Base-by-base conservation (phyloP, 2,797 vertebrate genomes). In the Iguana delicatissima region DNA sequence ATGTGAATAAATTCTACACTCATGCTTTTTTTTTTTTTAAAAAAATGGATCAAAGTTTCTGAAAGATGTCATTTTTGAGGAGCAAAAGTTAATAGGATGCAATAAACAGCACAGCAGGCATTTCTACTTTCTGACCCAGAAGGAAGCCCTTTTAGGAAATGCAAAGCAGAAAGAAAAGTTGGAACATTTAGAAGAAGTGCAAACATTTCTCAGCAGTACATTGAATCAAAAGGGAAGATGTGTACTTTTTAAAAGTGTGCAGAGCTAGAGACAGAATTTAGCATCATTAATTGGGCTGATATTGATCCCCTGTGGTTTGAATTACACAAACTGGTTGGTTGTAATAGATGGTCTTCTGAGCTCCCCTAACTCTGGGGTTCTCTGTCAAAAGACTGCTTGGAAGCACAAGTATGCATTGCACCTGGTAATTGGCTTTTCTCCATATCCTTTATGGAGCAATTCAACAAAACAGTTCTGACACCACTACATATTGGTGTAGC, bases 1-100 rank as follows among this genome's bases (percentile, higher is more conserved):
- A 80, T 91, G 92, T 81, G 85, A 95, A 95, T 89, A 93, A 92
- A 95, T 94, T 94, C 86, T 79, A 91, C 32, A 90, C 67, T 38
- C 90, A 80, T 38, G 52, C 91, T 90, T 46, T 85, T 91, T 22
- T 90, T 46, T 85, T 91, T 22, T 72, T 67, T 73, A 74, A 80
- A 74, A 74, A 64, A 80, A 46, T 29, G 29, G 50, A 89, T 89
- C 42, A 52, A 89, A 84, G 57, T 64, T 77, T 77, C 55, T 88
- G 42, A 93, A 90, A 81, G 80, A 50, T 92, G 93, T 95, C 7
- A 86, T 93, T 93, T 81, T 2, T 57, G 38, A 88, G 76, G 46
- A 94, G 87, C 38, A 91, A 93, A 92, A 83, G 13, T 86, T 88
- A 82, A 87, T 32, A 57, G 69, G 52, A 76, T 87, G 69, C 42